A percentile compares a stretch with the other conserved stretches of the same genome.
These are phyloP conservation scores for Leptopilina drosophilae DNA, from an alignment of 2,888 invertebrate genomes.

Conservation along the genomic window DNA sequence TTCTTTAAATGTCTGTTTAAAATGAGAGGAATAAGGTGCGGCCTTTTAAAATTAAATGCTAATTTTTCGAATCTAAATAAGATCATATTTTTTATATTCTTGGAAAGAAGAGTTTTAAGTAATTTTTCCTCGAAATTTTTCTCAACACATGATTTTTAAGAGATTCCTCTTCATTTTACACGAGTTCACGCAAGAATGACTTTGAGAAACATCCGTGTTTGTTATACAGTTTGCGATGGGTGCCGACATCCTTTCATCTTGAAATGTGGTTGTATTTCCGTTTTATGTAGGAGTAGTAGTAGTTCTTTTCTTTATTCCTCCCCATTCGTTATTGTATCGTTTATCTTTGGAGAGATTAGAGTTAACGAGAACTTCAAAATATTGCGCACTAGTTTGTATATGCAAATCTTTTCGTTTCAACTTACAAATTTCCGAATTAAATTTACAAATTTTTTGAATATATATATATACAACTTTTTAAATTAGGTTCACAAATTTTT, in stretches of 20 bases:
- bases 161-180: constrained; percentile 10
- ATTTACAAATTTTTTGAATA: too few species aligned
- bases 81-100: neutral
- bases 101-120: neutral
- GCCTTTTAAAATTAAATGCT: too few species aligned
- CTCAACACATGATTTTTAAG: neutral
- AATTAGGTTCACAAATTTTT: too few species aligned
- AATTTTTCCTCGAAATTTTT: constrained; percentile 3
- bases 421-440: too few species aligned
- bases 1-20: too few species aligned
- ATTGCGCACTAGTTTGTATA: neutral
- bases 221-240: constrained; percentile 7
- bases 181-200: constrained; percentile 18
- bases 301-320: neutral
- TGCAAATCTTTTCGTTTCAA: neutral
- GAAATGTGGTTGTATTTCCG: constrained; percentile 21
- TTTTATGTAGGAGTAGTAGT: constrained; percentile 6
- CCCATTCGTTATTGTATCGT: neutral
- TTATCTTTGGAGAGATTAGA: neutral
- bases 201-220: constrained; percentile 21
- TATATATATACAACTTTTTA: too few species aligned
- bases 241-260: constrained; percentile 36
- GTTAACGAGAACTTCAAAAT: neutral
- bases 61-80: too few species aligned
- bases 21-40: too few species aligned